phyloP scores from a whole-genome alignment of 2,797 vertebrate genomes.

The Crax fasciolata region DNA sequence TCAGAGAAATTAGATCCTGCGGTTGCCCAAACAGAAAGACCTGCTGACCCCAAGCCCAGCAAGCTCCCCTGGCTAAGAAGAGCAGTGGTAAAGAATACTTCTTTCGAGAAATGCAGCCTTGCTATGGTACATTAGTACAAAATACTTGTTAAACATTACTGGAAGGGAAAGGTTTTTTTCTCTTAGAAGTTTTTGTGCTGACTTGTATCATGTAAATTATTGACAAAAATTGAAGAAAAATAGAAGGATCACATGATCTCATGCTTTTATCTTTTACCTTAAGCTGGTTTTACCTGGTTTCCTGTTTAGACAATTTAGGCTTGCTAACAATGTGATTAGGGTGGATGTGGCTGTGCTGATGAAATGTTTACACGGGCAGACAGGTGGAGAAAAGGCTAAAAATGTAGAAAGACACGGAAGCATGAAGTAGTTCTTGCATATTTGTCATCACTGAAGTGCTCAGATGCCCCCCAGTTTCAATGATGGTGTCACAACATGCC shows the following conservation, averaged over 20 bases:
- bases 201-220: background rate
- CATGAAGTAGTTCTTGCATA: background rate
- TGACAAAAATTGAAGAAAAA: background rate
- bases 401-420: background rate
- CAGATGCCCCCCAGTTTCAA: background rate
- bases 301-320: background rate
- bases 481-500: background rate
- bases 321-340: background rate
- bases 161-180: fast-evolving
- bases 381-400: background rate
- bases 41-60: background rate
- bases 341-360: background rate
- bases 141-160: background rate
- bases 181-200: background rate
- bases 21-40: background rate
- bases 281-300: background rate
- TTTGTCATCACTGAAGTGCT: background rate
- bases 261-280: background rate
- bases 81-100: background rate
- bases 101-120: background rate
- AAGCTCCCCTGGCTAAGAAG: background rate
- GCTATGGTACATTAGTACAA: background rate
- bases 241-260: background rate
- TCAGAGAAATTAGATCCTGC: background rate
- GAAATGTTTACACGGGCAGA: background rate